Percentiles rank a stretch among this genome's conserved stretches.
phyloP scores from a whole-genome alignment of 2,113 vertebrate species.

The Calidris pygmaea region DNA sequence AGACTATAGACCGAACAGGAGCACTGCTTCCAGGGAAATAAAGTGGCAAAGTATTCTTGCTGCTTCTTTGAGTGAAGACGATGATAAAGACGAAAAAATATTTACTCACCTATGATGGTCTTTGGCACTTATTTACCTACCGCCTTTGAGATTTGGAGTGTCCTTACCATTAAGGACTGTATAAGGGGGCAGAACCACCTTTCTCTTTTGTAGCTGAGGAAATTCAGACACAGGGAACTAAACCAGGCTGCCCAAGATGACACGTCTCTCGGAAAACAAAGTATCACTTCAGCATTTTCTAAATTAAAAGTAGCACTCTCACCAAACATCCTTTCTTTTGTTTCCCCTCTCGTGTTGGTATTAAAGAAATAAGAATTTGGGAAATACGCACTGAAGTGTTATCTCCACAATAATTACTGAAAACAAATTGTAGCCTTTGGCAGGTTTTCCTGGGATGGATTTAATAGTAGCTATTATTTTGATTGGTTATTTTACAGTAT shows the following conservation, averaged over 20 bases:
- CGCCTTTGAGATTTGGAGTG: background rate
- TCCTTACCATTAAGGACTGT: background rate
- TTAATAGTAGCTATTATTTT: background rate
- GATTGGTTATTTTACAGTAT: background rate
- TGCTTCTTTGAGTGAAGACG: background rate
- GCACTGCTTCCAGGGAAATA: background rate
- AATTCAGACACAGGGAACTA: background rate
- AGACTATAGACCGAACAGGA: fast-evolving
- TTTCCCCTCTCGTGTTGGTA: background rate
- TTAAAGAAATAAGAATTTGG: background rate
- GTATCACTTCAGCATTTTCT: background rate
- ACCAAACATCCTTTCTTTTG: background rate
- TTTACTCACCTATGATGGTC: background rate
- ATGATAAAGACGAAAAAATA: background rate
- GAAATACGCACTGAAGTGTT: background rate
- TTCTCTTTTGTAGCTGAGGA: background rate
- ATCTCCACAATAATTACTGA: background rate
- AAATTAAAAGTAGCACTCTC: background rate
- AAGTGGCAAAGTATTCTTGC: background rate
- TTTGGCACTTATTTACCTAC: background rate
- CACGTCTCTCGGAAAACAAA: background rate
- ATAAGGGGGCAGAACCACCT: background rate
- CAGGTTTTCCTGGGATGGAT: background rate
- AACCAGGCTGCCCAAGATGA: background rate
- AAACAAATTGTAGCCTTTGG: background rate